phyloP scores from a whole-genome alignment of 2,888 invertebrate genomes.

The Cheilosia urbana region DNA sequence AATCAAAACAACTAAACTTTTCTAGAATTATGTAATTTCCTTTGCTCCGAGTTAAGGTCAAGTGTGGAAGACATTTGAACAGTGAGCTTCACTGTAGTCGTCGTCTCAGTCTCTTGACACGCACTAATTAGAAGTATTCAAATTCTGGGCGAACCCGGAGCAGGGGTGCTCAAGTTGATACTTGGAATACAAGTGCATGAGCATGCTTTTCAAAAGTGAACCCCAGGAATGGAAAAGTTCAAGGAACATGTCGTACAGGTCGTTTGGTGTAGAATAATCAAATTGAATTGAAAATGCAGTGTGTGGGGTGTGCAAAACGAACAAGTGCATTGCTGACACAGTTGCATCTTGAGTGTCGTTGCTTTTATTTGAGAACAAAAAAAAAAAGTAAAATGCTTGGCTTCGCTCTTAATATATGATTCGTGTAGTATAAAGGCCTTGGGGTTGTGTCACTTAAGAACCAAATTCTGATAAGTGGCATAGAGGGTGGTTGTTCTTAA shows the following conservation, averaged over 20 bases:
- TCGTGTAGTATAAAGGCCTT: no score
- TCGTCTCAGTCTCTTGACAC: not conserved
- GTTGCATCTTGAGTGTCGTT: not conserved
- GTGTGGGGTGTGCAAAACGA: not conserved
- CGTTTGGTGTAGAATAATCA: constrained; percentile 18
- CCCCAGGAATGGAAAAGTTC: not conserved
- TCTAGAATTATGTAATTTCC: constrained; percentile 13
- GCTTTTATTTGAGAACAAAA: not conserved
- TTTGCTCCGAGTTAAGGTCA: constrained; percentile 39
- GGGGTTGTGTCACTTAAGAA: no score
- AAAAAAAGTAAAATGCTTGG: not conserved
- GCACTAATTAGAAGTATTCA: constrained; percentile 35
- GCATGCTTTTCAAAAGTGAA: constrained; percentile 17
- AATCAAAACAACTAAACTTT: not conserved
- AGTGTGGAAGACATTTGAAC: constrained; percentile 17
- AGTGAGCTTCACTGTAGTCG: not conserved
- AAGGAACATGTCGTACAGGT: constrained; percentile 15
- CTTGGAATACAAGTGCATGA: constrained; percentile 6
- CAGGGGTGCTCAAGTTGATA: not conserved
- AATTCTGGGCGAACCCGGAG: not conserved
- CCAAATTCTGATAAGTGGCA: no score
- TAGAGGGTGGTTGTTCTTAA: no score
- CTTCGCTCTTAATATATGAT: not conserved
- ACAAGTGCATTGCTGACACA: constrained; percentile 12
- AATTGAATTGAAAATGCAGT: constrained; percentile 20